Evolutionary conservation across 1,140 invertebrate genomes (phyloP), one percentile per base, ranked within the genome.

Genomic region (Panonychus citri): DNA sequence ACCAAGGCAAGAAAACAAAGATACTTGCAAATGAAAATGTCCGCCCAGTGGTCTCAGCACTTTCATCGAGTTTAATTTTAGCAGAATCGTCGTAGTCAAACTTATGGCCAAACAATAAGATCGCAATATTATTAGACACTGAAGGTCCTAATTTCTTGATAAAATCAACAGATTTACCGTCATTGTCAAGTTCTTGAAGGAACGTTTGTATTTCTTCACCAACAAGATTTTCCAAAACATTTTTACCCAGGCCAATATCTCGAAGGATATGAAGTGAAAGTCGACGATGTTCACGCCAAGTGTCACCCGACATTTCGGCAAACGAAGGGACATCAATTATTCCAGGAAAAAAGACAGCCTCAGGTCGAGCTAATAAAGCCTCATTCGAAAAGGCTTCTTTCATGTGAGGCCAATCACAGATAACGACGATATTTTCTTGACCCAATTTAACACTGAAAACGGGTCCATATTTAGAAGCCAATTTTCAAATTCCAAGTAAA

Each of bases 221-320:
- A 15, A 87, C 80, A 53, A 79, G 75, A 8, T 75, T 70, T 61
- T 81, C 79, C 79, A 86, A 84, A 40, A 71, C 66, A 1, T 69
- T 72, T 63, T 80, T 78, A 0, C 83, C 83, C 57, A 82, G 81
- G 19, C 85, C 85, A 8, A 84, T 71, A 27, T 77, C 70, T 26
- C 75, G 74, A 59, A 89, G 71, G 54, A 79, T 76, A 57, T 76
- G 76, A 46, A 85, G 65, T 3, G 79, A 74, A 68, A 86, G 87
- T 51, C 71, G 70, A 43, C 83, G 73, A 60, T 87, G 79, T 60
- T 80, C 78, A 51, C 71, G 73, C 83, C 84, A 88, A 3, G 79
- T 63, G 10, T 73, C 63, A 0, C 83, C 83, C 17, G 49, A 62
- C 17, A 30, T 56, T 3, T 57, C 55, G 21, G 48, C 53, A 43